A percentile compares a stretch with the other conserved stretches of the same genome.
Evolutionary conservation across 2,113 vertebrate species (phyloP).

Genomic region (Barnardius zonarius): DNA sequence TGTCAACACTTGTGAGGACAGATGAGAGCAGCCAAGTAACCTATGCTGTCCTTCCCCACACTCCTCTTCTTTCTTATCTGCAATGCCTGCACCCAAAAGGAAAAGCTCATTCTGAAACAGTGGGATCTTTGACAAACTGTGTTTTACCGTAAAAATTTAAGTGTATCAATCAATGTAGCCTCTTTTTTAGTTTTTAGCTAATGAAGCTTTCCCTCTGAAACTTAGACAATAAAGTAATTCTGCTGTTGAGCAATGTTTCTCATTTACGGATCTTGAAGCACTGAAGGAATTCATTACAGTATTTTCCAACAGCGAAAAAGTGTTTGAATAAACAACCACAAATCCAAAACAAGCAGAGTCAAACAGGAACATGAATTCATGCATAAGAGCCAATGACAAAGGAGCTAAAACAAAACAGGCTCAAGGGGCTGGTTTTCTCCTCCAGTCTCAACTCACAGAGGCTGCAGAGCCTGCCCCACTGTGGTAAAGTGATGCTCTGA

Average conservation of each 20-base stretch:
- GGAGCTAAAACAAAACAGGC: not conserved
- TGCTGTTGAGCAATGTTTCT: not conserved
- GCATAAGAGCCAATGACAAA: accelerated
- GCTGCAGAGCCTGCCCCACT: not conserved
- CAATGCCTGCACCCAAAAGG: accelerated
- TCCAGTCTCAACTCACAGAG: accelerated
- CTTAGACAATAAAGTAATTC: not conserved
- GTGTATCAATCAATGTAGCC: not conserved
- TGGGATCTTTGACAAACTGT: not conserved
- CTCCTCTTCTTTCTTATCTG: not conserved
- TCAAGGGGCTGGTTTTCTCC: not conserved
- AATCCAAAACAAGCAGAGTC: not conserved
- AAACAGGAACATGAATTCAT: not conserved
- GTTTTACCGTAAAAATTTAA: not conserved
- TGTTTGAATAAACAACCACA: not conserved
- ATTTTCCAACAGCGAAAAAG: not conserved
- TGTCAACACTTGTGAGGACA: not conserved
- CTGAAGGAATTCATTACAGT: not conserved
- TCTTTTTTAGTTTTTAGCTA: not conserved
- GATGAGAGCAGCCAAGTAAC: not conserved
- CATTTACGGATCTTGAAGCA: not conserved
- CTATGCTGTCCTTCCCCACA: not conserved
- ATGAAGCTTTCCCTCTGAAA: not conserved
- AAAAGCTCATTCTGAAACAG: accelerated
- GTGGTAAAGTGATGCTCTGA: not conserved